Base-by-base conservation (phyloP, 2,113 vertebrate genomes). In the Cyanistes caeruleus region DNA sequence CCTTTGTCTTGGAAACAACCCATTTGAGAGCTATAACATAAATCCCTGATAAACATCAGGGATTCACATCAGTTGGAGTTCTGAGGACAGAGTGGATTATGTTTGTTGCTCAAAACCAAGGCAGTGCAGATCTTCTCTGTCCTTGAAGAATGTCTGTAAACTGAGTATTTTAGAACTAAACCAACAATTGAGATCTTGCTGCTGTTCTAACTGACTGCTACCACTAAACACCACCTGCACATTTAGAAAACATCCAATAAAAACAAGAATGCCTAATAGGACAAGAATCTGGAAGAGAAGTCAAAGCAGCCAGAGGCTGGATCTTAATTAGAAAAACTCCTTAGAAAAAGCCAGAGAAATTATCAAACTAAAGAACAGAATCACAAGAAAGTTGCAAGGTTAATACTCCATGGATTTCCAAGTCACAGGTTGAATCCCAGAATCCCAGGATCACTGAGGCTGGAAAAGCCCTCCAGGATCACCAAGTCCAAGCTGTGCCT, bases 401-500 rank as follows among this genome's bases (percentile, higher is more conserved):
- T 53, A 35, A 46, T 30, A 18, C 5, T 16, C 6, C 9, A 23
- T 5, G 1, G 27, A 59, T 91, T 87, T 21, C 14, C 19, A 89
- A 51, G n/a, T 39, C 27, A 21, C 23, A 30, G 13, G 20, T 77
- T 58, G 77, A 77, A 62, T 31, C 59, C 49, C 24, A 72, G 11
- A 56, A 43, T 35, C 52, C 35, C 24, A 56, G 43, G 0, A 11
- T 49, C 24, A 0, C 4, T 10, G 35, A 31, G 27, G 35, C 0
- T 56, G 25, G 58, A 56, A 56, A 88, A 73, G 0, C 43, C n/a
- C 30, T 43, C 14, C 21, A 2, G 5, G 39, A 2, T 3, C 55
- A 39, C 0, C 0, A 0, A 74, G 5, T 9, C 35, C 51, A 1
- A 3, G 4, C 51, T 10, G n/a, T 74, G 70, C 70, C 24, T 1